Percentiles rank a stretch among this genome's conserved stretches.
These are phyloP conservation scores for Stenotaenia linearis DNA, from an alignment of 2,888 invertebrate species.

Conservation along the genomic window DNA sequence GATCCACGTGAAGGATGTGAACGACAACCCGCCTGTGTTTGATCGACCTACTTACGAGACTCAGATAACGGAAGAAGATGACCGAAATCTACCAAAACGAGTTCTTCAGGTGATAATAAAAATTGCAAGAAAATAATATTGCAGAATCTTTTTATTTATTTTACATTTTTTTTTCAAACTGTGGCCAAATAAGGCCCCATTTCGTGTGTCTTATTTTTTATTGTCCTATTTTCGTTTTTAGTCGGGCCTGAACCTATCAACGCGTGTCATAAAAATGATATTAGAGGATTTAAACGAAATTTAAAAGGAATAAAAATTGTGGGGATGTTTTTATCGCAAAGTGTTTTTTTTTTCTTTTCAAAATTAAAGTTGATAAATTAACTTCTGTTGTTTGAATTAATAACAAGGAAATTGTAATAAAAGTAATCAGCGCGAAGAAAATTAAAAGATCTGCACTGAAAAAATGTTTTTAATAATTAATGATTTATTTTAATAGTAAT, in stretches of 20 bases:
- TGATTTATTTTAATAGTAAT: no score
- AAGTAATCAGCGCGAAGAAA: no score
- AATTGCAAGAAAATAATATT: not conserved
- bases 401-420: no score
- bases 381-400: no score
- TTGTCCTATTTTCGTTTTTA: not conserved
- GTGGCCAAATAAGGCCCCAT: no score
- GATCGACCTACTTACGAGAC: constrained; percentile 89
- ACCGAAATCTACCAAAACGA: constrained; percentile 86
- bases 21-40: constrained; percentile 96
- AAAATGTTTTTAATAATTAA: no score
- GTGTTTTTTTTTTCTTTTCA: not conserved
- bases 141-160: constrained; percentile 1
- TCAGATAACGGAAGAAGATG: constrained; percentile 93
- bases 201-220: constrained; percentile 6
- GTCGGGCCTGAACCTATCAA: not conserved
- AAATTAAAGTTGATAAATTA: no score
- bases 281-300: not conserved
- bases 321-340: not conserved
- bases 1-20: constrained; percentile 94
- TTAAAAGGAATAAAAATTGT: not conserved
- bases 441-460: no score
- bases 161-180: not conserved
- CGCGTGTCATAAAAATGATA: not conserved
- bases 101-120: constrained; percentile 67